phyloP scores from a whole-genome alignment of 2,113 vertebrate genomes.

The Peromyscus leucopus region DNA sequence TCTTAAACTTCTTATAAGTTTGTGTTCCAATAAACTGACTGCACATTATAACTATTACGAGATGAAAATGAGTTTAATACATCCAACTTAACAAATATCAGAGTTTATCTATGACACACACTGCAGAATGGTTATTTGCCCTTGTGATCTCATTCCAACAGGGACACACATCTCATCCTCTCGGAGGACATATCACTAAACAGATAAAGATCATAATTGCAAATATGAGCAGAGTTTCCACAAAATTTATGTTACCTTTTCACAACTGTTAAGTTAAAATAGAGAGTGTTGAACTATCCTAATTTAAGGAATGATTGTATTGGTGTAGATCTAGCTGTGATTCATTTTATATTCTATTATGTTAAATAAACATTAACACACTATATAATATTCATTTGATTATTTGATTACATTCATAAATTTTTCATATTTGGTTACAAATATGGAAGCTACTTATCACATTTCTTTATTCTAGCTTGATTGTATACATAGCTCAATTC shows the following conservation, averaged over 20 bases:
- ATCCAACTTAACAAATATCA: no score
- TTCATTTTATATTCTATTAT: slow-evolving; percentile 6
- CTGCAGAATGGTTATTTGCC: background rate
- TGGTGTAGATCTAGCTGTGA: background rate
- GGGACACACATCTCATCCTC: no score
- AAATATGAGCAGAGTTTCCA: background rate
- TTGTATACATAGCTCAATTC: background rate
- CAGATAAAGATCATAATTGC: background rate
- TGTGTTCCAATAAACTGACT: background rate
- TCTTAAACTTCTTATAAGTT: background rate
- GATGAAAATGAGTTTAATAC: background rate
- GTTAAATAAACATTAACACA: background rate
- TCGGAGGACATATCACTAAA: rapidly evolving
- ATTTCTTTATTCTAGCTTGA: background rate
- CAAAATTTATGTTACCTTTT: background rate
- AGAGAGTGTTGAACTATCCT: no score
- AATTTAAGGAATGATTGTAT: background rate
- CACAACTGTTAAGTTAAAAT: background rate
- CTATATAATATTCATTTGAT: background rate
- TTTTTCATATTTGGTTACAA: background rate
- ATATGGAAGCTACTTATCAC: background rate
- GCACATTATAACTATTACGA: background rate
- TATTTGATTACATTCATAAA: slow-evolving; percentile 21
- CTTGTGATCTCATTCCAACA: background rate
- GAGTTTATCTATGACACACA: no score